Conservation (phyloP, 2,888 invertebrate genomes). For the Harpagoxenus sublaevis region DNA sequence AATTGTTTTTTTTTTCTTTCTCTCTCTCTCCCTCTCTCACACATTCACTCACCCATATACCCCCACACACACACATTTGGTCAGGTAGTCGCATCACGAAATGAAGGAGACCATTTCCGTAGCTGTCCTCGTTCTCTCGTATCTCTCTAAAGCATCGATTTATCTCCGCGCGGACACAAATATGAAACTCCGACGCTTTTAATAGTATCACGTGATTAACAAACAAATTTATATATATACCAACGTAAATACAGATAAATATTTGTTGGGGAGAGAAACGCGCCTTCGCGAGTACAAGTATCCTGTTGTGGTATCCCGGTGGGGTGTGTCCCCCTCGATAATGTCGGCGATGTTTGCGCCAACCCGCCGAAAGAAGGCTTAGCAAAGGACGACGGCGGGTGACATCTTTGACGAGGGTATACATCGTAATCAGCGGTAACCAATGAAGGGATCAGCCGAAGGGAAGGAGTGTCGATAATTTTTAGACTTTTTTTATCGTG, state of each 20-base stretch:
- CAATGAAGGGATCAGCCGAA: slow-evolving; percentile 38
- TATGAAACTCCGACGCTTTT: not conserved
- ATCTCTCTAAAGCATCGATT: slow-evolving; percentile 20
- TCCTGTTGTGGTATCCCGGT: slow-evolving; percentile 1
- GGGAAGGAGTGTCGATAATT: slow-evolving; percentile 61
- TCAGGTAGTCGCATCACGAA: slow-evolving; percentile 30
- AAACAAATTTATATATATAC: slow-evolving; percentile 14
- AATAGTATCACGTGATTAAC: slow-evolving; percentile 29
- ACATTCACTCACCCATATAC: not conserved
- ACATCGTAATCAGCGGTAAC: slow-evolving; percentile 74
- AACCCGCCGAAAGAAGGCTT: slow-evolving; percentile 58
- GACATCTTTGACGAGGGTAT: slow-evolving; percentile 80
- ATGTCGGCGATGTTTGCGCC: slow-evolving; percentile 60
- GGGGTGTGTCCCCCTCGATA: slow-evolving; percentile 65
- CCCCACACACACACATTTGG: not conserved
- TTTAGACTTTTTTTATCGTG: slow-evolving; percentile 31
- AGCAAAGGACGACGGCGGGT: slow-evolving; percentile 45
- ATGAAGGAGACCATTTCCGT: slow-evolving; percentile 30
- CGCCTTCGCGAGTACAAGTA: not conserved
- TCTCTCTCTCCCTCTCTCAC: not conserved
- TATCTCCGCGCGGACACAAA: not conserved
- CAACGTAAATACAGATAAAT: not conserved
- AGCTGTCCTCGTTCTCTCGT: not conserved
- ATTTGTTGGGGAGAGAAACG: slow-evolving; percentile 33
- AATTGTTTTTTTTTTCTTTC: not conserved